Base-by-base conservation (phyloP, 2,113 vertebrate species). In the Girardinichthys multiradiatus region DNA sequence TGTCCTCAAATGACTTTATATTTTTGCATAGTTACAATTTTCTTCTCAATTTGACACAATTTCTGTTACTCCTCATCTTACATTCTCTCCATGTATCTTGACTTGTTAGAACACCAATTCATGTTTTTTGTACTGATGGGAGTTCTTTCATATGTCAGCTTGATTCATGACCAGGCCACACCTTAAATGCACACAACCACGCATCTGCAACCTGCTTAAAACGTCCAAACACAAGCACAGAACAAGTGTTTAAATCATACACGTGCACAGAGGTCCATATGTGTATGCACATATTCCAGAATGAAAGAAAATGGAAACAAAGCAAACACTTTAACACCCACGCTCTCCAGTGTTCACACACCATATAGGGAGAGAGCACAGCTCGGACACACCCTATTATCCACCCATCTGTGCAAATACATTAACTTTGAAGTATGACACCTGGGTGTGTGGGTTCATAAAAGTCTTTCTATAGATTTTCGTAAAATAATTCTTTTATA, bases 391-490 rank as follows among this genome's bases (percentile, higher is more conserved):
- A 17, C 68, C 30, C 68, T 14, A 12, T 28, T 80, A 42, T 79
- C 57, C 69, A n/a, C 72, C 66, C 81, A 77, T 80, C 76, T 86
- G 81, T 84, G 73, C 57, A 72, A 80, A 86, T 80, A 75, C 57
- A 70, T 77, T 29, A 21, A 72, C 59, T 74, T 54, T 74, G 29
- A 74, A 72, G 59, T 64, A 63, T 66, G 59, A 37, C 3, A n/a
- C 12, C 30, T 58, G 3, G 12, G 45, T 24, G 42, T 73, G 54
- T 37, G 27, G 58, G 51, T 54, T 26, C 13, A 21, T 77, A 1
- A 65, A 67, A 28, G 14, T 59, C 48, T 60, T n/a, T 64, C 58
- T 26, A 61, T 1, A 35, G n/a, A 14, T 57, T 60, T 62, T 10
- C 0, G 42, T 17, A 28, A 24, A 28, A 29, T 28, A 6, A 31